Evolutionary conservation across 2,797 vertebrate genomes (phyloP).

Genomic region (Fundulus diaphanus): DNA sequence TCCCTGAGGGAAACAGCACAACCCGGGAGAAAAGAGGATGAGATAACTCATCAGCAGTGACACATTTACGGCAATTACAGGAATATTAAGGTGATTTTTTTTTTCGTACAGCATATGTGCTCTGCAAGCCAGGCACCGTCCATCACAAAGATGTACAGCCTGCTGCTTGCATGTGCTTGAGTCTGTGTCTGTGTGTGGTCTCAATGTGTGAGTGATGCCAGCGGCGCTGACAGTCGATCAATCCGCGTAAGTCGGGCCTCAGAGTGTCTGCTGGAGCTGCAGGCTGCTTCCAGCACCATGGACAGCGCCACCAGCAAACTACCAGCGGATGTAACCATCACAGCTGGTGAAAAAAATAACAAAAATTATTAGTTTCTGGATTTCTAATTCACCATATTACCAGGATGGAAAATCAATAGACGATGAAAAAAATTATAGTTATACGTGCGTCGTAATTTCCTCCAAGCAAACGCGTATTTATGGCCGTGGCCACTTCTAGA

Average conservation of each 20-base stretch:
- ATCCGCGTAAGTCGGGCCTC: slow-evolving; percentile 61
- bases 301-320: slow-evolving; percentile 63
- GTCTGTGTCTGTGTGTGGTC: slow-evolving; percentile 42
- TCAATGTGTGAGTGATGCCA: slow-evolving; percentile 57
- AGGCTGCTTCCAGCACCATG: slow-evolving; percentile 71
- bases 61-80: slow-evolving; percentile 46
- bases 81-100: slow-evolving; percentile 55
- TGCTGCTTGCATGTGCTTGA: slow-evolving; percentile 16
- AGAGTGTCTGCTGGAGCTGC: slow-evolving; percentile 42
- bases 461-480: slow-evolving; percentile 9
- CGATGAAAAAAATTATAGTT: no score
- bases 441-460: neutral
- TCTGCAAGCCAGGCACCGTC: slow-evolving; percentile 35
- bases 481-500: slow-evolving; percentile 13
- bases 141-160: slow-evolving; percentile 60
- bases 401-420: no score
- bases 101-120: slow-evolving; percentile 32
- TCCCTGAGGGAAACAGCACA: slow-evolving; percentile 15
- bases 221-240: slow-evolving; percentile 73
- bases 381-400: neutral
- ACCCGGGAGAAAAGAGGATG: slow-evolving; percentile 1
- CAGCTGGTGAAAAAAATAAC: slow-evolving; percentile 2
- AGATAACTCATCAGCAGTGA: slow-evolving; percentile 37
- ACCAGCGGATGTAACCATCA: neutral
- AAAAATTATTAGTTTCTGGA: neutral